Conservation (phyloP, 2,888 invertebrate species). For the Eledone cirrhosa region DNA sequence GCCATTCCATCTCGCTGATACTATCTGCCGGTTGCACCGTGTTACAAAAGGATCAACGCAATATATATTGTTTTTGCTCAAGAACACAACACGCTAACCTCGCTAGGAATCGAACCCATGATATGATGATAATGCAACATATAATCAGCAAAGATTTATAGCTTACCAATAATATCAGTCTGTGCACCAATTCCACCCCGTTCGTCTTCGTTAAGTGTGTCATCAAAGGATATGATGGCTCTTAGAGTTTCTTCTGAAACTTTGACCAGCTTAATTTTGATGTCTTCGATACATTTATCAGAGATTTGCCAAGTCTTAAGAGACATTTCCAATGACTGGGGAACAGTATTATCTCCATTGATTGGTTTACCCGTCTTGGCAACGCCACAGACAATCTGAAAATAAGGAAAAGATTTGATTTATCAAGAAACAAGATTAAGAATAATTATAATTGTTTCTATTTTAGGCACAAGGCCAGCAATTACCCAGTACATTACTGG, state of each 20-base stretch:
- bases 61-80: no score
- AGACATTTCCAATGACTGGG: constrained; percentile 21
- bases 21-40: no score
- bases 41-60: no score
- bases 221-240: constrained; percentile 39
- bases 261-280: constrained; percentile 29
- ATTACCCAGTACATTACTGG: no score
- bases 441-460: no score
- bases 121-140: no score
- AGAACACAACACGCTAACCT: no score
- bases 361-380: not conserved
- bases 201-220: constrained; percentile 33
- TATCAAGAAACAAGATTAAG: no score
- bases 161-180: constrained; percentile 47
- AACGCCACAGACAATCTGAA: constrained; percentile 27
- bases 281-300: not conserved
- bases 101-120: no score
- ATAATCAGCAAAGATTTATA: not conserved
- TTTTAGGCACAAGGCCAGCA: no score
- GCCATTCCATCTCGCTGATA: no score
- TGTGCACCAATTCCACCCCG: constrained; percentile 40
- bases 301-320: constrained; percentile 10
- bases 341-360: constrained; percentile 31
- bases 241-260: constrained; percentile 37
- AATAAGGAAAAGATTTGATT: not conserved